A percentile compares a stretch with the other conserved stretches of the same genome.
Evolutionary conservation across 1,140 invertebrate genomes (phyloP).

Genomic region (Drosophila truncata): DNA sequence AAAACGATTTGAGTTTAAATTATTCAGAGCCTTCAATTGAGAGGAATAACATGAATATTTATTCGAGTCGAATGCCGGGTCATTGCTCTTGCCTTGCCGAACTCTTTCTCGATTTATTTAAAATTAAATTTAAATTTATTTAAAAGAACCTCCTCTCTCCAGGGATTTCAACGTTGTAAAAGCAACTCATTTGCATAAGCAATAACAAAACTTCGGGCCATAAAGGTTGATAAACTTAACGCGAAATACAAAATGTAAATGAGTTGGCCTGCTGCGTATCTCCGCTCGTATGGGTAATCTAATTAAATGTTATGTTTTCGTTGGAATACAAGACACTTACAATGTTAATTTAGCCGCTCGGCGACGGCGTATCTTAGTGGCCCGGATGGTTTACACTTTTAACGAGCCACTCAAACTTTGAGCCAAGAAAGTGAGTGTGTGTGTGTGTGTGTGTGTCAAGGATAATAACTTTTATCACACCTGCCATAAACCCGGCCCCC

Average conservation of each 20-base stretch:
- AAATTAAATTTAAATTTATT: not conserved
- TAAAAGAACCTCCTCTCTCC: not conserved
- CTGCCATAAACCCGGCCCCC: constrained; percentile 60
- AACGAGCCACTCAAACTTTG: constrained; percentile 71
- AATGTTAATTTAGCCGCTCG: constrained; percentile 47
- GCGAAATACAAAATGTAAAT: constrained; percentile 61
- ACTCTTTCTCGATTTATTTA: constrained; percentile 15
- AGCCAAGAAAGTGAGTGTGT: constrained; percentile 21
- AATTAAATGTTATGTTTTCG: constrained; percentile 78
- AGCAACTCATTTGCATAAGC: constrained; percentile 60
- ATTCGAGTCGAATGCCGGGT: constrained; percentile 9
- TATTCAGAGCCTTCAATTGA: constrained; percentile 26
- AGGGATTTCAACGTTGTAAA: constrained; percentile 9
- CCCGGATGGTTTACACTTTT: constrained; percentile 50
- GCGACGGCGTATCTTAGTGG: constrained; percentile 41
- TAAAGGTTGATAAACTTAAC: constrained; percentile 70
- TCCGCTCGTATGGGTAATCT: constrained; percentile 61
- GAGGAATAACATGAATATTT: constrained; percentile 37
- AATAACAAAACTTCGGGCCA: constrained; percentile 66
- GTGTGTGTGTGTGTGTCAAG: constrained; percentile 34
- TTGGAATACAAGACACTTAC: constrained; percentile 50
- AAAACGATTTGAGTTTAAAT: constrained; percentile 64
- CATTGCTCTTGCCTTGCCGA: not conserved
- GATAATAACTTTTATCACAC: constrained; percentile 70
- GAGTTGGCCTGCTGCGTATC: constrained; percentile 44